Evolutionary conservation across 2,888 invertebrate genomes (phyloP).

Genomic region (Calliopum simillimum): DNA sequence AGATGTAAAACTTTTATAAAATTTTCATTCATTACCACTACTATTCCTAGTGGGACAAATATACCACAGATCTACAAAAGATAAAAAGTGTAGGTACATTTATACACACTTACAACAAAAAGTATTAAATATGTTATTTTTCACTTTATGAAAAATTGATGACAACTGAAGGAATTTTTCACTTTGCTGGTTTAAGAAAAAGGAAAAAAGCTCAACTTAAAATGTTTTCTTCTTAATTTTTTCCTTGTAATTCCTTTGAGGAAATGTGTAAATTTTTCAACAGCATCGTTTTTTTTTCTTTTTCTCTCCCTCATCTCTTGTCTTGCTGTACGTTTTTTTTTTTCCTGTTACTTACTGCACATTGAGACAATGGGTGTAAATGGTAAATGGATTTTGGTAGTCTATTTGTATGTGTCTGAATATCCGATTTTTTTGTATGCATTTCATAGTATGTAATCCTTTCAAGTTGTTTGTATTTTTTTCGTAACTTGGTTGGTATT

Average conservation of each 20-base stretch:
- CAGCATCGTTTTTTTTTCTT: neutral
- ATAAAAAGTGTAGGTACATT: neutral
- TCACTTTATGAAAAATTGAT: conserved; percentile 11
- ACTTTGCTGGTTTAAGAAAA: neutral
- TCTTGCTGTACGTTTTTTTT: neutral
- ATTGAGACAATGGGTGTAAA: neutral
- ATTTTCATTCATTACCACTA: too few relatives aligned
- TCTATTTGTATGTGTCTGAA: neutral
- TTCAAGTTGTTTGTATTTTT: neutral
- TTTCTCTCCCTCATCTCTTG: neutral
- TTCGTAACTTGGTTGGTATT: neutral
- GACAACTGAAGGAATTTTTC: conserved; percentile 12
- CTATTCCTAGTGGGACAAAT: too few relatives aligned
- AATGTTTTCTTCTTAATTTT: too few relatives aligned
- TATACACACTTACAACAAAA: too few relatives aligned
- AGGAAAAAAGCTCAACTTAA: neutral
- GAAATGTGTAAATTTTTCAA: too few relatives aligned
- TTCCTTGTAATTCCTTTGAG: too few relatives aligned
- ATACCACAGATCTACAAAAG: neutral
- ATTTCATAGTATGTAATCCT: neutral
- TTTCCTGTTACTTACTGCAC: neutral
- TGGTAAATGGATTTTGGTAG: neutral
- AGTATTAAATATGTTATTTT: conserved; percentile 3
- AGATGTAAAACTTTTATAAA: too few relatives aligned
- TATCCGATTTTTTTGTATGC: neutral